Evolutionary conservation across 2,797 vertebrate species (phyloP), one percentile per base, ranked within the genome.

Genomic region (Megaceryle alcyon): DNA sequence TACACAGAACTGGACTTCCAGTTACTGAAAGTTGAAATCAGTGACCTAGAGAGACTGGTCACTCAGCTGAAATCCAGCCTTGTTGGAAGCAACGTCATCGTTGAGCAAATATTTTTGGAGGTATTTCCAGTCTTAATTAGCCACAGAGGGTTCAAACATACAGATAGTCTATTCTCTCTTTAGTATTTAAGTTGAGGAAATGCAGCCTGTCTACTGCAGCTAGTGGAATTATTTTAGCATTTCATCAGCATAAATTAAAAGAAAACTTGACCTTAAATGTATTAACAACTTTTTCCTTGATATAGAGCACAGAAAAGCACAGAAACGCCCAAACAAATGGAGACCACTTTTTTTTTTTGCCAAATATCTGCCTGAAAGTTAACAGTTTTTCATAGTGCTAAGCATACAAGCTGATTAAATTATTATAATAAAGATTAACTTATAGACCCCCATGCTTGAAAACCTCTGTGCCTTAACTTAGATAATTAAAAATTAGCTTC

Each of bases 1-100:
- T 99, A 98, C 94, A 98, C 98, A 14, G 98, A 98, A 73, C 94
- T 99, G 95, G 99, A 99, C 96, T 99, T 99, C 81, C 98, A 98
- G 95, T 82, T 99, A 57, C 97, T 99, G 85, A 98, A 98, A 96
- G 51, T 98, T 43, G 98, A 98, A 97, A 98, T 99, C 70, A 94
- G 14, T 54, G 98, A 98, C 84, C 98, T 99, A 65, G 96, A 99
- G 66, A 97, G 37, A 75, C 96, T 99, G 93, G 97, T 99, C 94
- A 84, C 95, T 82, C 94, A 97, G 93, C 97, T 99, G 96, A 98
- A 98, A 96, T 68, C 59, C 23, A 96, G 83, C 56, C 94, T 98
- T 46, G 37, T 46, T 51, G 98, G 92, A 75, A 98, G 97, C 97
- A 97, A 89, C 33, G 93, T 79, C 61, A 51, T 98, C 25, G 51